Conservation (phyloP, 2,797 vertebrate species). For the Carduelis carduelis region DNA sequence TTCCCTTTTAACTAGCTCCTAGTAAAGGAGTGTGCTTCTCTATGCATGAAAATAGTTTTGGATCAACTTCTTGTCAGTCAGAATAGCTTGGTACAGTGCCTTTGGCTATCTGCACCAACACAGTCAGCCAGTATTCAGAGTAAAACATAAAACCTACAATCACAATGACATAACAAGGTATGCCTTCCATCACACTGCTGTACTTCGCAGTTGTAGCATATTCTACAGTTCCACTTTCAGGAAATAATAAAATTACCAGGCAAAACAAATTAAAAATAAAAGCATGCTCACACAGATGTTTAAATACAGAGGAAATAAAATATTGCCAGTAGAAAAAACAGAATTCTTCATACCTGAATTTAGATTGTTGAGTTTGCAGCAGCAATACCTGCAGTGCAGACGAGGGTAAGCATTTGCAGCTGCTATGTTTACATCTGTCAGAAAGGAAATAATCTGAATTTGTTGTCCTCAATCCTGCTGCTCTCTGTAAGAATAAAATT, state of each 20-base stretch:
- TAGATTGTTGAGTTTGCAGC: background rate
- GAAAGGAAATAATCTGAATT: background rate
- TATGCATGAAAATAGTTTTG: background rate
- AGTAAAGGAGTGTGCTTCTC: background rate
- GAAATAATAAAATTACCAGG: background rate
- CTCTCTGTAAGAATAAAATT: background rate
- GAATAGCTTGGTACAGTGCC: background rate
- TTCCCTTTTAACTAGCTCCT: background rate
- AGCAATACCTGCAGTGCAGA: background rate
- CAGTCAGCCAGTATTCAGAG: background rate
- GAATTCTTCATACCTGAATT: background rate
- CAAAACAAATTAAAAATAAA: background rate
- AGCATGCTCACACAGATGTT: background rate
- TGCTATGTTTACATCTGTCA: background rate
- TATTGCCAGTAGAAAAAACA: background rate
- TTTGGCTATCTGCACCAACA: background rate
- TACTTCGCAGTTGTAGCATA: background rate
- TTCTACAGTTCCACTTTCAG: background rate
- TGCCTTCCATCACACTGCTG: background rate
- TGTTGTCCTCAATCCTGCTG: background rate
- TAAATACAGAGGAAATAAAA: background rate
- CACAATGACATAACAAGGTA: background rate
- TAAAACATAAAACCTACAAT: background rate
- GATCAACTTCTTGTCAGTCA: background rate
- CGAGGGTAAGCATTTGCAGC: background rate